Percentiles rank a stretch among this genome's conserved stretches.
Conservation (phyloP, 2,797 vertebrate genomes). For the Gymnothorax javanicus region DNA sequence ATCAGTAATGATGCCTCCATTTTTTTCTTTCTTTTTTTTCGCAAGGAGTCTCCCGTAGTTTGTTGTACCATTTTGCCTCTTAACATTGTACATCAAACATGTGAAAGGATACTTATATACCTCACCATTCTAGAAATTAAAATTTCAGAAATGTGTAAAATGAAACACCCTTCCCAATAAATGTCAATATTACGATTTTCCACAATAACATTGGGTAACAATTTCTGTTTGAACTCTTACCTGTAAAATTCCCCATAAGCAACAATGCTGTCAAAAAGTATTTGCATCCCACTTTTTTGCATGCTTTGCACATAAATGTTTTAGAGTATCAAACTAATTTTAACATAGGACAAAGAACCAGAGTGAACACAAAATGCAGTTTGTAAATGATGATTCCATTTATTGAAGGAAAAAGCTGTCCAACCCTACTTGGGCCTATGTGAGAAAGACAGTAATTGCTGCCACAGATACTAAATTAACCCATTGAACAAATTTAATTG, state of each 20-base stretch:
- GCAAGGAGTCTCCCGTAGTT: slow-evolving; percentile 54
- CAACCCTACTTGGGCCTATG: no score
- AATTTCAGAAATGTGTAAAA: slow-evolving; percentile 61
- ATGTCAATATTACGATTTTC: slow-evolving; percentile 31
- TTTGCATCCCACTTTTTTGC: not conserved
- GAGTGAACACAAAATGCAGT: no score
- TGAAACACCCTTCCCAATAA: slow-evolving; percentile 70
- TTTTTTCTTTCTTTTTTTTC: slow-evolving; percentile 53
- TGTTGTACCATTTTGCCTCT: slow-evolving; percentile 50
- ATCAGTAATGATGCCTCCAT: slow-evolving; percentile 45
- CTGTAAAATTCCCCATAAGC: slow-evolving; percentile 37
- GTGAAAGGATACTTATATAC: slow-evolving; percentile 62
- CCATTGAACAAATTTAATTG: no score
- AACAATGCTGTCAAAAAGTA: not conserved
- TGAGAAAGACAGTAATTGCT: no score
- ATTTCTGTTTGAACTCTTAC: slow-evolving; percentile 51
- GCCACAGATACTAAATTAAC: no score
- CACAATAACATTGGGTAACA: slow-evolving; percentile 63
- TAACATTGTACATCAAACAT: slow-evolving; percentile 64
- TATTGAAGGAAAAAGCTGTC: no score
- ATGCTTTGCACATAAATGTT: no score
- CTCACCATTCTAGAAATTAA: slow-evolving; percentile 68
- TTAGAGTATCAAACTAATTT: no score
- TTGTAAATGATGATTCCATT: no score
- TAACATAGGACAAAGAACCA: no score